Conservation (phyloP, 2,888 invertebrate genomes). For the Eristalis pertinax region DNA sequence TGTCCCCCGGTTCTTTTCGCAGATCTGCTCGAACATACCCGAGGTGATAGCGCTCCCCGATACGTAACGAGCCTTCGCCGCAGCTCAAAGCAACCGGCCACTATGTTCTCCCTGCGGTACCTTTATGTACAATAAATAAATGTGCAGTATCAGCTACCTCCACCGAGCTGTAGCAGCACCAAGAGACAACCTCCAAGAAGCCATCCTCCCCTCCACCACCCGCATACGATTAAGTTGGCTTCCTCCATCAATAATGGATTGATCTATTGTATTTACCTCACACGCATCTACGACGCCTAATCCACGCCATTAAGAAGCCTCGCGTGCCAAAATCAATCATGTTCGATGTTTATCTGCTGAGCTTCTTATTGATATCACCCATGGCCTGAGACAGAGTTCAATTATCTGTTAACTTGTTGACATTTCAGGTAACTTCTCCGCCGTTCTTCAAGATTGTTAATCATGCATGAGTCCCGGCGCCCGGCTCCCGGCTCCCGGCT, state of each 20-base stretch:
- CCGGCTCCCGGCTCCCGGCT: no score
- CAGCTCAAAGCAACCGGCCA: no score
- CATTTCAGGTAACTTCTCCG: neutral
- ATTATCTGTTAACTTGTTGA: neutral
- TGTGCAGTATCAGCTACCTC: no score
- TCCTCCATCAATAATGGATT: neutral
- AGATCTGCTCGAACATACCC: no score
- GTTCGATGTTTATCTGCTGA: neutral
- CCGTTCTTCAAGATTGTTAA: neutral
- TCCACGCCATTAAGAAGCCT: neutral
- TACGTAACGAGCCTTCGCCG: no score
- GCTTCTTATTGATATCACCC: neutral
- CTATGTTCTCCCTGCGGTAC: no score
- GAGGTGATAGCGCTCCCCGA: no score
- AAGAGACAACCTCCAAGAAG: no score
- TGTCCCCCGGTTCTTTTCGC: no score
- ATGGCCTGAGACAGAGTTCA: neutral
- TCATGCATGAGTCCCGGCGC: neutral
- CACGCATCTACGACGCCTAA: neutral
- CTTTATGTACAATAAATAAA: no score
- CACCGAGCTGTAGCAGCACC: no score
- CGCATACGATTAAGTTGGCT: neutral
- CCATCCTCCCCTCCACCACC: neutral
- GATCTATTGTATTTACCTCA: neutral
- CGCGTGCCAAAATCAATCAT: neutral